These are phyloP conservation scores for Chaetodon trifascialis DNA, from an alignment of 2,113 vertebrate species.

Conservation along the genomic window DNA sequence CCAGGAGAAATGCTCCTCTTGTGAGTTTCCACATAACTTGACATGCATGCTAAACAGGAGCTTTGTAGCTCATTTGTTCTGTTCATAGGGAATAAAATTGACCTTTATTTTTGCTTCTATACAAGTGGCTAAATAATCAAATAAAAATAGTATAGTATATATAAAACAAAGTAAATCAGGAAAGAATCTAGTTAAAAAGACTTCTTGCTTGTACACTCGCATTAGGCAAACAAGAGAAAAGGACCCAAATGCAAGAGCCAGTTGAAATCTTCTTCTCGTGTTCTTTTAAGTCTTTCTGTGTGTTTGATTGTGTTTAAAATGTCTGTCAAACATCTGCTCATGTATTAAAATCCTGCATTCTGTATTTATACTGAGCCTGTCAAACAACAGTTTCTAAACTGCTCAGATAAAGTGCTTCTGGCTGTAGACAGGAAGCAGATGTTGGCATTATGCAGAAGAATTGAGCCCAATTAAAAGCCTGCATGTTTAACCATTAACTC, in stretches of 20 bases:
- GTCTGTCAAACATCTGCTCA: background rate
- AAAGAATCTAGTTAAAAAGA: too few relatives aligned
- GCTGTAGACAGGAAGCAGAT: conserved; percentile 36
- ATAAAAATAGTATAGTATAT: background rate
- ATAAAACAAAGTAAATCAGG: too few relatives aligned
- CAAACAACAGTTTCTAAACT: too few relatives aligned
- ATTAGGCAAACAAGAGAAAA: background rate
- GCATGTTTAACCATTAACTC: conserved; percentile 42
- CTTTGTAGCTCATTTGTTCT: background rate
- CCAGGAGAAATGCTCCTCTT: background rate
- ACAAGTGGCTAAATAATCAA: background rate
- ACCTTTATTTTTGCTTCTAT: background rate
- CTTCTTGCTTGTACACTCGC: too few relatives aligned
- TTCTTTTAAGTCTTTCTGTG: too few relatives aligned
- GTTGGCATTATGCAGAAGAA: conserved; percentile 33
- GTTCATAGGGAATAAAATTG: background rate
- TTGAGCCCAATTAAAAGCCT: conserved; percentile 36
- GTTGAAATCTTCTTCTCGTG: background rate
- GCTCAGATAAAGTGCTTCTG: background rate
- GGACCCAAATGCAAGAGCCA: background rate
- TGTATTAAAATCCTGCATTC: too few relatives aligned
- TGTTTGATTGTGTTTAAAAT: too few relatives aligned
- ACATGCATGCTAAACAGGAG: conserved; percentile 22
- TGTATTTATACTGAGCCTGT: too few relatives aligned
- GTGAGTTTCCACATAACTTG: conserved; percentile 10